phyloP scores from a whole-genome alignment of 2,797 vertebrate species.

The Odontamblyopus lacepedii region DNA sequence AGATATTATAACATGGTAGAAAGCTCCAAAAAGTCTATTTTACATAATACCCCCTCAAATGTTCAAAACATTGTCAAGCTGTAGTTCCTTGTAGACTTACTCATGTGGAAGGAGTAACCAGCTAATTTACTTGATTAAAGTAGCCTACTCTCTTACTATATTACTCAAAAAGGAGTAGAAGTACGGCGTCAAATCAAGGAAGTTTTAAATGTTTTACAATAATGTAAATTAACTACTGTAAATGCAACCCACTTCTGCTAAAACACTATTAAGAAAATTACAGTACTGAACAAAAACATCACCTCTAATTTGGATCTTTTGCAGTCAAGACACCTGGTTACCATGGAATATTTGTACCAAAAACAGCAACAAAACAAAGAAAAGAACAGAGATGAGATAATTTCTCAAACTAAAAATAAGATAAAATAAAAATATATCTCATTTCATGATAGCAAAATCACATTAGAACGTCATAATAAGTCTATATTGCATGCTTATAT shows the following conservation, averaged over 20 bases:
- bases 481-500: no score
- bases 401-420: neutral
- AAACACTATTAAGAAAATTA: neutral
- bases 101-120: no score
- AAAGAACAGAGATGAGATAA: neutral
- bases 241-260: neutral
- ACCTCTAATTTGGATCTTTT: conserved; percentile 1
- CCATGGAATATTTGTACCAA: neutral
- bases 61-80: no score
- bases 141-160: no score
- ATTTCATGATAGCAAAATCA: neutral
- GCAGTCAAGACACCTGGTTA: neutral
- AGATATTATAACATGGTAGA: no score
- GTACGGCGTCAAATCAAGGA: no score
- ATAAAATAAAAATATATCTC: no score
- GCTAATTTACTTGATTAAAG: no score
- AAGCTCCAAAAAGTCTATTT: no score
- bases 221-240: neutral
- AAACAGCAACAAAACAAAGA: conserved; percentile 8
- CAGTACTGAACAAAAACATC: neutral
- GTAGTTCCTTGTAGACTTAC: no score
- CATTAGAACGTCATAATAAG: neutral
- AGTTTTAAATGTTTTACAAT: neutral
- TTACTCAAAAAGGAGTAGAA: no score
- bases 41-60: no score